These are phyloP conservation scores for Aphodius granarius DNA, from an alignment of 2,888 invertebrate genomes.

Conservation along the genomic window DNA sequence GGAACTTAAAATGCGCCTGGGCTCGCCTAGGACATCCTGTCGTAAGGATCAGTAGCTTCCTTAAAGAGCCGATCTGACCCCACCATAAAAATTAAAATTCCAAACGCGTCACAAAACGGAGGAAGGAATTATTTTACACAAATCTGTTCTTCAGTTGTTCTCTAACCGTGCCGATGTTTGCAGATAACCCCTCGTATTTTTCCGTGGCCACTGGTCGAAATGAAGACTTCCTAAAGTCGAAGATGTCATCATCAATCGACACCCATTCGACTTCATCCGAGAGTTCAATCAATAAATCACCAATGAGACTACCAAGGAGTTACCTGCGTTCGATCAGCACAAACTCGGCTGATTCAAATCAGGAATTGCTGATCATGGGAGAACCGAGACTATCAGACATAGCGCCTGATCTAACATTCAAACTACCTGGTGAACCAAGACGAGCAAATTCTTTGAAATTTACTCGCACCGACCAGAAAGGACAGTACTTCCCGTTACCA, in stretches of 20 bases:
- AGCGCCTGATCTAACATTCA: slow-evolving; percentile 58
- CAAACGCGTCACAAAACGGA: slow-evolving; percentile 4
- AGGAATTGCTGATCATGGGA: slow-evolving; percentile 68
- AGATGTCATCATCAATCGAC: slow-evolving; percentile 30
- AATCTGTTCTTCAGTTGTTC: slow-evolving; percentile 20
- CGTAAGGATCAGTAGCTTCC: slow-evolving; percentile 41
- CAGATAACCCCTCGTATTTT: slow-evolving; percentile 82
- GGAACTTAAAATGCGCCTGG: slow-evolving; percentile 41
- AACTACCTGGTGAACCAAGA: slow-evolving; percentile 47
- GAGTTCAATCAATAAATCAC: slow-evolving; percentile 43
- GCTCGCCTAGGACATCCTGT: slow-evolving; percentile 34
- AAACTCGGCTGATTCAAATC: slow-evolving; percentile 62
- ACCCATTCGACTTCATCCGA: slow-evolving; percentile 39
- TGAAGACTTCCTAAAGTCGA: slow-evolving; percentile 31
- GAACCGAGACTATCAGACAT: slow-evolving; percentile 72
- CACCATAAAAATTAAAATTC: slow-evolving; percentile 13
- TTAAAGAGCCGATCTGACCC: slow-evolving; percentile 16
- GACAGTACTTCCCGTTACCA: slow-evolving; percentile 46
- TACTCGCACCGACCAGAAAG: slow-evolving; percentile 35
- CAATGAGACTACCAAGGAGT: slow-evolving; percentile 49
- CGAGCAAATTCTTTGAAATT: slow-evolving; percentile 44
- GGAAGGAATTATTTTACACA: background rate
- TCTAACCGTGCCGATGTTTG: slow-evolving; percentile 45
- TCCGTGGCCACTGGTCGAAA: slow-evolving; percentile 59
- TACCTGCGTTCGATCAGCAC: slow-evolving; percentile 67